Conservation (phyloP, 1,140 invertebrate genomes). For the Acromyrmex heyeri region DNA sequence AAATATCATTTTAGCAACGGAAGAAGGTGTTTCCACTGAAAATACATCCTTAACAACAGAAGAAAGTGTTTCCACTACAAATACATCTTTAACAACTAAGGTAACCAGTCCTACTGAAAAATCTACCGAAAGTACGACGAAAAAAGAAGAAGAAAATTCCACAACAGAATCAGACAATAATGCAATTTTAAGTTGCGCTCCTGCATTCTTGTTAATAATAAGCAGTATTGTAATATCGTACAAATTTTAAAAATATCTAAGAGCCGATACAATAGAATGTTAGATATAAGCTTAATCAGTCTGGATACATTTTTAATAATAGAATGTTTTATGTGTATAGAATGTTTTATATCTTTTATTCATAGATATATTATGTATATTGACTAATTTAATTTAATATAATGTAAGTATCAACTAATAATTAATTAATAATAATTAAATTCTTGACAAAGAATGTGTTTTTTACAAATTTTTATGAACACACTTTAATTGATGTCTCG, state of each 20-base stretch:
- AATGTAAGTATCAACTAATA: background rate
- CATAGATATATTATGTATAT: background rate
- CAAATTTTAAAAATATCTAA: background rate
- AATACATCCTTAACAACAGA: background rate
- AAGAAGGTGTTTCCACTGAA: no score
- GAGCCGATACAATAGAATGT: constrained; percentile 18
- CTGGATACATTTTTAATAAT: background rate
- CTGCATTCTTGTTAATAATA: constrained; percentile 19
- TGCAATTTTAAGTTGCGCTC: background rate
- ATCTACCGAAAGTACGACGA: background rate
- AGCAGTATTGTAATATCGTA: constrained; percentile 13
- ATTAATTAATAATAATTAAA: background rate
- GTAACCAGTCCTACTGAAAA: background rate
- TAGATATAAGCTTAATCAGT: background rate
- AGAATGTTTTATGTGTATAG: background rate
- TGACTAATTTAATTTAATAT: background rate
- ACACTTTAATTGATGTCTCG: background rate
- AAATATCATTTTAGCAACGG: constrained; percentile 11
- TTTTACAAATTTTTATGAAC: background rate
- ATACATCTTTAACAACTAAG: background rate
- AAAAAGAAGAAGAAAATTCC: background rate
- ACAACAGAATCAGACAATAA: background rate
- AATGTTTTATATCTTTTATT: background rate
- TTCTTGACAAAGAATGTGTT: background rate
- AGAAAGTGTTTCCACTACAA: no score